Conservation (phyloP, 1,140 invertebrate genomes). For the Pemphigus obesinymphae region DNA sequence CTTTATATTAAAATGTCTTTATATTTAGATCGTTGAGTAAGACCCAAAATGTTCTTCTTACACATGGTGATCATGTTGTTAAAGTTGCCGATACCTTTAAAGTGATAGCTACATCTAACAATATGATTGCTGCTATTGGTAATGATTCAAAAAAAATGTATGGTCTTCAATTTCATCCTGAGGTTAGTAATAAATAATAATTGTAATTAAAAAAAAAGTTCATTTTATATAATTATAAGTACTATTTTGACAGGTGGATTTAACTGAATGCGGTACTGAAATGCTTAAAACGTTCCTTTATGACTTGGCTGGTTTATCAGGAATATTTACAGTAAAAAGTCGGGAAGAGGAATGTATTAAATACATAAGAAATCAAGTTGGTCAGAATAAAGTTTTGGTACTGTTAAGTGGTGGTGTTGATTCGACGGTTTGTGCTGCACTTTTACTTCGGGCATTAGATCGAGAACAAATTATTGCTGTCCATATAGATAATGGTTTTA, state of each 20-base stretch:
- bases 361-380: constrained; percentile 86
- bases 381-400: constrained; percentile 89
- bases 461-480: constrained; percentile 91
- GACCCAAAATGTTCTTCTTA: constrained; percentile 85
- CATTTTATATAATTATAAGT: not conserved
- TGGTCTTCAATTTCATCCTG: constrained; percentile 97
- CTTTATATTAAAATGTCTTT: too few relatives aligned
- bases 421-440: constrained; percentile 94
- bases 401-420: constrained; percentile 96
- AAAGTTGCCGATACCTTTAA: constrained; percentile 82
- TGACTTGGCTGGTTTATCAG: constrained; percentile 78
- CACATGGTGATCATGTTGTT: constrained; percentile 94
- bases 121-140: constrained; percentile 82
- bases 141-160: constrained; percentile 89
- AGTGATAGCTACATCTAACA: constrained; percentile 75
- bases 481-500: constrained; percentile 98
- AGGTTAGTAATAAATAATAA: constrained; percentile 52
- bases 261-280: constrained; percentile 83
- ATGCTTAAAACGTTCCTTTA: constrained; percentile 95
- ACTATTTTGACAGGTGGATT: constrained; percentile 64
- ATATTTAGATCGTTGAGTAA: constrained; percentile 72
- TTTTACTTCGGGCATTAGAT: constrained; percentile 82
- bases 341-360: constrained; percentile 89
- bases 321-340: constrained; percentile 82
- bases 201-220: not conserved